These are phyloP conservation scores for Macaca fascicularis DNA, from an alignment of 2,113 vertebrate genomes.

Conservation along the genomic window DNA sequence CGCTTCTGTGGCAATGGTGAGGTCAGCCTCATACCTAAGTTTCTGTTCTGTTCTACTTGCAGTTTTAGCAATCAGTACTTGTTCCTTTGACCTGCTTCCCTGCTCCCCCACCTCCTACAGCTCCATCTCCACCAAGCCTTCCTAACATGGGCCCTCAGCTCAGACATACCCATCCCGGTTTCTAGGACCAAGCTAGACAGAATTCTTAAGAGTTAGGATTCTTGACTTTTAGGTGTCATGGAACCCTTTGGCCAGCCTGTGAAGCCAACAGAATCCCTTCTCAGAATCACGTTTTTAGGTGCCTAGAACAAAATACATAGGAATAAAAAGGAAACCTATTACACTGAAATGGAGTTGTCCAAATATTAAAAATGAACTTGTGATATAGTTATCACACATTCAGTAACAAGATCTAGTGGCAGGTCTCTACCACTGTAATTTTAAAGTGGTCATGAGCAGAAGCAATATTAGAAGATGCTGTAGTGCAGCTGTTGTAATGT, in stretches of 20 bases:
- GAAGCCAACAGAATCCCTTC: neutral
- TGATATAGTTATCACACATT: neutral
- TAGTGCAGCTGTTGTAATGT: neutral
- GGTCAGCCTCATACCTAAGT: neutral
- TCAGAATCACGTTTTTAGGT: neutral
- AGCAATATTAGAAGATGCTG: neutral
- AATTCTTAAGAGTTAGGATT: neutral
- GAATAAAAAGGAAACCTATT: neutral
- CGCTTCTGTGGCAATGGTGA: neutral
- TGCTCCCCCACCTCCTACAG: no score
- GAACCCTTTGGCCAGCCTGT: neutral
- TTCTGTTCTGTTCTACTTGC: neutral
- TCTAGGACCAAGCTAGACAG: neutral
- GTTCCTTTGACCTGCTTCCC: neutral
- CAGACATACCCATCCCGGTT: neutral
- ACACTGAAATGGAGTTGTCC: neutral
- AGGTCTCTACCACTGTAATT: neutral
- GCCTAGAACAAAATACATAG: neutral
- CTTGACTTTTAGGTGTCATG: neutral
- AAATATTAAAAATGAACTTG: constrained; percentile 39
- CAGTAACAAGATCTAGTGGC: neutral
- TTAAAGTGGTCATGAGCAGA: neutral
- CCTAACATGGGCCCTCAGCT: neutral
- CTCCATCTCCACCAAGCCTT: neutral
- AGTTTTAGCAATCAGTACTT: neutral